phyloP scores from a whole-genome alignment of 1,140 invertebrate species.

The Bombus huntii region DNA sequence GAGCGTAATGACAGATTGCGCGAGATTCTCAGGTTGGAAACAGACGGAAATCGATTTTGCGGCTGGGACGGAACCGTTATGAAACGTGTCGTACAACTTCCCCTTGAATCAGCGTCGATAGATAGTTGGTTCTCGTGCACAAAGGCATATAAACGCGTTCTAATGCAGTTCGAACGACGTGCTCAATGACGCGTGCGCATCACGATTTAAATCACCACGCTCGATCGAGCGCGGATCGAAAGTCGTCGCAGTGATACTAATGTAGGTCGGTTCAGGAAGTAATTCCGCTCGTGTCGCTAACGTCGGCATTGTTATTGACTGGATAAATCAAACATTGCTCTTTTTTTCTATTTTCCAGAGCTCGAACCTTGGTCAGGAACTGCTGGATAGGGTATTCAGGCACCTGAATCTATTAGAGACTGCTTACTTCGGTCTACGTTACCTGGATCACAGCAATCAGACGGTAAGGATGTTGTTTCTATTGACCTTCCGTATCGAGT shows the following conservation, averaged over 20 bases:
- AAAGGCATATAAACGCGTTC: conserved; percentile 20
- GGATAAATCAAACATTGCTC: conserved; percentile 31
- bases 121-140: background rate
- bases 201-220: conserved; percentile 52
- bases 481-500: background rate
- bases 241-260: conserved; percentile 2
- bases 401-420: conserved; percentile 96
- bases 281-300: conserved; percentile 17
- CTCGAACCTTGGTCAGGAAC: conserved; percentile 91
- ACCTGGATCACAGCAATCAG: conserved; percentile 93
- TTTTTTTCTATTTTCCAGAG: conserved; percentile 88
- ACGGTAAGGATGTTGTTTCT: conserved; percentile 86
- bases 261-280: conserved; percentile 31
- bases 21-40: background rate
- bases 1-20: conserved; percentile 27
- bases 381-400: conserved; percentile 93
- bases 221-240: conserved; percentile 41
- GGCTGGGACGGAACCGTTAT: conserved; percentile 28
- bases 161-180: conserved; percentile 33
- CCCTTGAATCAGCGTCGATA: conserved; percentile 9
- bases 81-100: conserved; percentile 36
- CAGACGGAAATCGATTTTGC: conserved; percentile 23
- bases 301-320: background rate
- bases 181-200: conserved; percentile 56
- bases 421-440: conserved; percentile 95